phyloP scores from a whole-genome alignment of 2,888 invertebrate species.

The Acronicta leporina region DNA sequence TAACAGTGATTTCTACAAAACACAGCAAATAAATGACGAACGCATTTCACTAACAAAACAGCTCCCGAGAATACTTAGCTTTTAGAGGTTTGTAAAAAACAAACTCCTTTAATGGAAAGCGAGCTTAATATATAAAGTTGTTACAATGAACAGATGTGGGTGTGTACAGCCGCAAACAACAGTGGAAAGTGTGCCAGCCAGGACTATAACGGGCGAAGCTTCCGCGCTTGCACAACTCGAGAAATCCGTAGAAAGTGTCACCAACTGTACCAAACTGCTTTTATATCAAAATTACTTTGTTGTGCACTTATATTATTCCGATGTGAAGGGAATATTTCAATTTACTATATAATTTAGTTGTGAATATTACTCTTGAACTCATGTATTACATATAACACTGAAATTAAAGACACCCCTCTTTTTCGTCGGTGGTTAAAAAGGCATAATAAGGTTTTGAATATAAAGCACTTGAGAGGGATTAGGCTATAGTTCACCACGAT shows the following conservation, averaged over 20 bases:
- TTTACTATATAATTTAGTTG: too few species aligned
- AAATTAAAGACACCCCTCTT: too few species aligned
- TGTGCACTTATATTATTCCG: neutral
- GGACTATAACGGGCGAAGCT: constrained; percentile 57
- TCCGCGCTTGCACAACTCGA: constrained; percentile 49
- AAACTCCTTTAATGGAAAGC: constrained; percentile 25
- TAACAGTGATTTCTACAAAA: too few species aligned
- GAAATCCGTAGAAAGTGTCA: constrained; percentile 67
- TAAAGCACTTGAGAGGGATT: too few species aligned
- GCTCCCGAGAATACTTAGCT: neutral
- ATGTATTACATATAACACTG: too few species aligned
- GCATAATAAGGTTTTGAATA: too few species aligned
- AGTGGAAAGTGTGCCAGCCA: constrained; percentile 78
- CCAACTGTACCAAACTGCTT: constrained; percentile 33
- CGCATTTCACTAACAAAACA: too few species aligned
- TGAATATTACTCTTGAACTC: too few species aligned
- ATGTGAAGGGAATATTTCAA: too few species aligned
- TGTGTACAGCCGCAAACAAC: constrained; percentile 55
- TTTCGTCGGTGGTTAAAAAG: too few species aligned
- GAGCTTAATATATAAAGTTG: constrained; percentile 4
- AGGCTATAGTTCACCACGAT: too few species aligned
- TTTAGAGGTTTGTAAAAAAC: neutral
- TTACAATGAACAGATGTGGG: constrained; percentile 32
- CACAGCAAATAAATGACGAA: too few species aligned
- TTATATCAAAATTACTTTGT: constrained; percentile 21